Evolutionary conservation across 2,888 invertebrate species (phyloP).

Genomic region (Seira musarum): DNA sequence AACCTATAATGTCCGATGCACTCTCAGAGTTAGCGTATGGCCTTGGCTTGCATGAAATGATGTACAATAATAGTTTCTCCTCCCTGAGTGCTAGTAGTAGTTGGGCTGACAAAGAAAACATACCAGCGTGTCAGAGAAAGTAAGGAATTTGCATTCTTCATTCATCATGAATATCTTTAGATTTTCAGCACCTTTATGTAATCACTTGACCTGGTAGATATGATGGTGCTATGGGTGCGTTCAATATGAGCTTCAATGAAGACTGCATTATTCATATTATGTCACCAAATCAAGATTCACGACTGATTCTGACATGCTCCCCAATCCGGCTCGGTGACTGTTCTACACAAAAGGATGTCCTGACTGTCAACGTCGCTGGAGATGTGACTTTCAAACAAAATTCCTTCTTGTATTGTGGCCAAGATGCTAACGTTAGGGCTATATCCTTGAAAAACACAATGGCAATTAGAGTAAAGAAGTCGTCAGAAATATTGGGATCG

Average conservation of each 20-base stretch:
- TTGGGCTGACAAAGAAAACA: neutral
- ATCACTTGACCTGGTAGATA: conserved; percentile 55
- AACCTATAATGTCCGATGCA: neutral
- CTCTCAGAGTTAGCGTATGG: neutral
- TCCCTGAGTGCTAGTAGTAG: neutral
- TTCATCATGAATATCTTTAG: too few species aligned
- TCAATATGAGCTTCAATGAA: conserved; percentile 61
- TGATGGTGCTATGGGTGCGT: conserved; percentile 58
- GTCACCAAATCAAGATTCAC: conserved; percentile 51
- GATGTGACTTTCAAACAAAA: conserved; percentile 65
- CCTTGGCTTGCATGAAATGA: neutral
- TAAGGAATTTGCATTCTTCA: too few species aligned
- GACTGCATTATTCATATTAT: conserved; percentile 63
- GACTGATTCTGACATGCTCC: conserved; percentile 63
- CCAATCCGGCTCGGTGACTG: conserved; percentile 63
- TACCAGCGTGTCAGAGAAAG: conserved; percentile 26
- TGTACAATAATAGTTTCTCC: neutral
- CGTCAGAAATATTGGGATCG: conserved; percentile 13
- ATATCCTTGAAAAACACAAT: conserved; percentile 60
- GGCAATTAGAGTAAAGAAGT: conserved; percentile 59
- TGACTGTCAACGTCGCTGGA: conserved; percentile 64
- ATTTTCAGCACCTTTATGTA: too few species aligned
- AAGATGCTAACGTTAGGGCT: conserved; percentile 57
- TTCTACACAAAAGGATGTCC: conserved; percentile 52
- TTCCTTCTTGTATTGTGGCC: conserved; percentile 67